Conservation (phyloP, 2,888 invertebrate genomes). For the Alviniconcha strummeri region DNA sequence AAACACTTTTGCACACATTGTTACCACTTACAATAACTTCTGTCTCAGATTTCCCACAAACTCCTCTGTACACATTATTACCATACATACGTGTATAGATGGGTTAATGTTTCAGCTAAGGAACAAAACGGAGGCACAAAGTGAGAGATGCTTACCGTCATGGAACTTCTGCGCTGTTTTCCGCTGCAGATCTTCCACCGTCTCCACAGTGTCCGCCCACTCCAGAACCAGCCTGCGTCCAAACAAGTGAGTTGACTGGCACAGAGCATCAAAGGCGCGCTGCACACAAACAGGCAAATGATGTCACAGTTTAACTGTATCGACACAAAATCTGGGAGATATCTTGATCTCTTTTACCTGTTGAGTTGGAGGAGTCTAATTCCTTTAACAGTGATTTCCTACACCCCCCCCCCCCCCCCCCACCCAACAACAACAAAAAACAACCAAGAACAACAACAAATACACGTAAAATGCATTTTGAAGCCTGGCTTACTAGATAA, state of each 20-base stretch:
- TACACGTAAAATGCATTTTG: neutral
- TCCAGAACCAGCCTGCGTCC: conserved; percentile 95
- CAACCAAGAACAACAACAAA: neutral
- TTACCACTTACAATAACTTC: no score
- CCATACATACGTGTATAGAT: no score
- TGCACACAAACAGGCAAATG: conserved; percentile 66
- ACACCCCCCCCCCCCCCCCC: no score
- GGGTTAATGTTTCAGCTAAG: no score
- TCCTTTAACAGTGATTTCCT: no score
- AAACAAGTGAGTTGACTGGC: conserved; percentile 97
- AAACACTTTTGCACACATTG: no score
- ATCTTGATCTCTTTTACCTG: neutral
- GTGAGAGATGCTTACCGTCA: conserved; percentile 55
- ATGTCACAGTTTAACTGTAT: neutral
- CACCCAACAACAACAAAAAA: neutral
- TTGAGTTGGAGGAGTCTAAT: neutral
- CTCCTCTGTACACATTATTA: no score
- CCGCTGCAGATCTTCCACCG: conserved; percentile 87
- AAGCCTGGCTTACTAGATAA: no score
- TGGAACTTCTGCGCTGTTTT: conserved; percentile 81
- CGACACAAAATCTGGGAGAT: neutral
- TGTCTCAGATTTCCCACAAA: no score
- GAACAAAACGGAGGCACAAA: neutral
- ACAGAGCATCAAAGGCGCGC: conserved; percentile 93
- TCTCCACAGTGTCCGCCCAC: conserved; percentile 89